Percentiles rank a stretch among this genome's conserved stretches.
Conservation (phyloP, 2,888 invertebrate genomes). For the Clivina fossor region DNA sequence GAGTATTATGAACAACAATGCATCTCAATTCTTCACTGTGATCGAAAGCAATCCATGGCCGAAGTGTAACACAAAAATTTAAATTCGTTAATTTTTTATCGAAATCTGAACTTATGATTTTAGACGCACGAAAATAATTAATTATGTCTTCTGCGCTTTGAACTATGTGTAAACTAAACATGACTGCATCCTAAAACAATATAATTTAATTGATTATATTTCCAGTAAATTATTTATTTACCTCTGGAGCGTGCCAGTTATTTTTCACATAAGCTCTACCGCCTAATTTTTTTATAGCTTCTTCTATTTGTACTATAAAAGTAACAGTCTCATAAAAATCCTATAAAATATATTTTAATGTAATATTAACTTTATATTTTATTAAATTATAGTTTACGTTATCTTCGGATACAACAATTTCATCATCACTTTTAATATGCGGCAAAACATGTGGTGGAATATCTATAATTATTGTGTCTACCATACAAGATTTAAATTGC, state of each 20-base stretch:
- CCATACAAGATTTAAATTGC: too few species aligned
- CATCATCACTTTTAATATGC: too few species aligned
- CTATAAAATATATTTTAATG: too few species aligned
- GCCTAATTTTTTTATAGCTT: slow-evolving; percentile 3
- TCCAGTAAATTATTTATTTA: too few species aligned
- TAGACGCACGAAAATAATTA: slow-evolving; percentile 47
- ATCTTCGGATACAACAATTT: too few species aligned
- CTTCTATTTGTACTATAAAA: slow-evolving; percentile 1
- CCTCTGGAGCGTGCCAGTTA: slow-evolving; percentile 51
- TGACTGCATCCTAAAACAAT: slow-evolving; percentile 49
- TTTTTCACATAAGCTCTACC: slow-evolving; percentile 48
- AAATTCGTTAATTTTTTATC: slow-evolving; percentile 42
- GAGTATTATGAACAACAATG: slow-evolving; percentile 49
- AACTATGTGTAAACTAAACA: slow-evolving; percentile 49
- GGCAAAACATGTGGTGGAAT: too few species aligned
- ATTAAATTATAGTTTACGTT: too few species aligned
- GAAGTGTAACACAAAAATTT: slow-evolving; percentile 47
- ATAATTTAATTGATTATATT: slow-evolving; percentile 7
- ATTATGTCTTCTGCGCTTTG: slow-evolving; percentile 47
- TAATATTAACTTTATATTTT: too few species aligned
- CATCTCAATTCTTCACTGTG: slow-evolving; percentile 51
- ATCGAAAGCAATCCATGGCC: slow-evolving; percentile 50
- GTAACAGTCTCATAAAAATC: neutral
- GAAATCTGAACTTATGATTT: slow-evolving; percentile 48
- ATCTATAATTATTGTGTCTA: too few species aligned